Evolutionary conservation across 2,888 invertebrate genomes (phyloP).

Genomic region (Amphipoea oculea): DNA sequence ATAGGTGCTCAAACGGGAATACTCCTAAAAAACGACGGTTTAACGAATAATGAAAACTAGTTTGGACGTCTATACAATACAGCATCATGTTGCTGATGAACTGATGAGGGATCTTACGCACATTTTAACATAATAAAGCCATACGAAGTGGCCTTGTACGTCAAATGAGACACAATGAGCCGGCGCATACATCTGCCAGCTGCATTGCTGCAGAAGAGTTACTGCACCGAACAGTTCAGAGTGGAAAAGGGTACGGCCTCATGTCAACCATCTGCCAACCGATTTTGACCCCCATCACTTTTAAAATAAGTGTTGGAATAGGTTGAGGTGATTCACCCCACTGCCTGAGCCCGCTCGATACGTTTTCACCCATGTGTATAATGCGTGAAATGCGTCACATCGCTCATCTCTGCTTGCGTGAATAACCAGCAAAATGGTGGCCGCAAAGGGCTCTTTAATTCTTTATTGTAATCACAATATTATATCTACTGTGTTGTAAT

Average conservation of each 20-base stretch:
- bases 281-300: slow-evolving; percentile 12
- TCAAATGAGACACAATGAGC: slow-evolving; percentile 22
- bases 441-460: slow-evolving; percentile 9
- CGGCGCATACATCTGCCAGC: slow-evolving; percentile 43
- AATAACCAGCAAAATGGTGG: slow-evolving; percentile 64
- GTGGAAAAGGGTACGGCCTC: slow-evolving; percentile 26
- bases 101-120: neutral
- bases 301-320: slow-evolving; percentile 24
- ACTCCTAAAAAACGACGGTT: no score
- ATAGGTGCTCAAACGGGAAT: no score
- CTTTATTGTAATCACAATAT: no score
- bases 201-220: slow-evolving; percentile 46
- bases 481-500: no score
- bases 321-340: slow-evolving; percentile 14
- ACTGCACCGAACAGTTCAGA: slow-evolving; percentile 36
- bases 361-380: slow-evolving; percentile 51
- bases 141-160: neutral
- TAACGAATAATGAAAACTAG: neutral
- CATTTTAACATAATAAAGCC: slow-evolving; percentile 16
- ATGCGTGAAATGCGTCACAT: slow-evolving; percentile 58
- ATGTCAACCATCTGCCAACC: slow-evolving; percentile 2
- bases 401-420: slow-evolving; percentile 53
- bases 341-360: slow-evolving; percentile 50
- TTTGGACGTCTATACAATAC: neutral
- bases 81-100: neutral